phyloP scores from a whole-genome alignment of 2,113 vertebrate genomes.

The Dinomys branickii region DNA sequence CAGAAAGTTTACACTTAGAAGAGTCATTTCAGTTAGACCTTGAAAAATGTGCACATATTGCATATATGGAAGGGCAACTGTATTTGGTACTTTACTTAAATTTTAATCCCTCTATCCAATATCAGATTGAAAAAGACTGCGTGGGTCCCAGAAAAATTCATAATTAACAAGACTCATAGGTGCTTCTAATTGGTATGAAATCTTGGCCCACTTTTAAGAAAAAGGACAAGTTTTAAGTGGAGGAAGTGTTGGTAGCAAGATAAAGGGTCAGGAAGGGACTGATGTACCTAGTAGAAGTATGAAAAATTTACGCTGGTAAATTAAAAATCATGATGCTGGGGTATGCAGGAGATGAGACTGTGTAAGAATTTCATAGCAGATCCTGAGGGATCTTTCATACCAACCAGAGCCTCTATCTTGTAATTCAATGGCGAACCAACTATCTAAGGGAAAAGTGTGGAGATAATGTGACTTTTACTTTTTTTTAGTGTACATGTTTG shows the following conservation, averaged over 20 bases:
- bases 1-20: background rate
- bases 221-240: background rate
- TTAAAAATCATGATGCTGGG: background rate
- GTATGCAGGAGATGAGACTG: background rate
- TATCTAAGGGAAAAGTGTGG: background rate
- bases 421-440: background rate
- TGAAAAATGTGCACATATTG: background rate
- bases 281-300: background rate
- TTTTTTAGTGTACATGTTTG: no score
- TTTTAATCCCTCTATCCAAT: background rate
- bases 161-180: background rate
- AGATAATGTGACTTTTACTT: background rate
- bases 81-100: background rate
- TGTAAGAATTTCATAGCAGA: background rate
- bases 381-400: background rate
- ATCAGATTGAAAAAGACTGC: background rate
- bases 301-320: background rate
- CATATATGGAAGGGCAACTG: background rate
- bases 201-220: background rate
- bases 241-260: background rate
- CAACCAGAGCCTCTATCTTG: background rate
- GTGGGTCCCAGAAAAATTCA: background rate
- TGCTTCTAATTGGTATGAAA: background rate
- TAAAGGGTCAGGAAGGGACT: background rate
- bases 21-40: background rate